phyloP scores from a whole-genome alignment of 2,888 invertebrate species.

The Netelia melanura region DNA sequence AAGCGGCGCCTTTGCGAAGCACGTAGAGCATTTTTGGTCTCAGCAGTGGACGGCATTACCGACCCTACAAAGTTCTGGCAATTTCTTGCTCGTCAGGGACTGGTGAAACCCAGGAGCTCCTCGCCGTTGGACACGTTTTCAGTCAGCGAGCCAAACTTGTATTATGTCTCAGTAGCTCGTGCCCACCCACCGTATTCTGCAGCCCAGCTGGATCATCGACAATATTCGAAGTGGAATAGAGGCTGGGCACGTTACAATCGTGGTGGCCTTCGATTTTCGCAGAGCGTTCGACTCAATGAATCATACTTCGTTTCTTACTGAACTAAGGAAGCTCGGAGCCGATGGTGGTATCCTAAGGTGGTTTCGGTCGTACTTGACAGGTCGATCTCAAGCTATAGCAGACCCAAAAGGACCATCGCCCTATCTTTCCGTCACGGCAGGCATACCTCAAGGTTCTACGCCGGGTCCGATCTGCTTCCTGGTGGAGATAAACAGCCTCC shows the following conservation, averaged over 20 bases:
- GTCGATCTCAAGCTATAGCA: neutral
- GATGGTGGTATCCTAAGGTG: constrained; percentile 14
- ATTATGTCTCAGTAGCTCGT: too few species aligned
- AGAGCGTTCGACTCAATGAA: constrained; percentile 46
- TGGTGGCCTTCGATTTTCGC: constrained; percentile 29
- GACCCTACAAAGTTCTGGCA: too few species aligned
- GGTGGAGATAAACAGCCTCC: constrained; percentile 6
- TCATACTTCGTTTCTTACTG: neutral
- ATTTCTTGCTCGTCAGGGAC: too few species aligned
- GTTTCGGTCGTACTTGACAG: constrained; percentile 38
- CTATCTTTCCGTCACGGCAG: neutral
- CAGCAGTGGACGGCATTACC: too few species aligned
- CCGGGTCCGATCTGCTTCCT: constrained; percentile 30
- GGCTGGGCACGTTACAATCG: constrained; percentile 1
- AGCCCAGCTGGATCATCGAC: neutral
- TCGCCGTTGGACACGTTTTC: too few species aligned
- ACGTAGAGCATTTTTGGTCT: too few species aligned
- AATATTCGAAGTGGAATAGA: constrained; percentile 36
- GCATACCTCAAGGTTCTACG: constrained; percentile 1
- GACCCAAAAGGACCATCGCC: neutral
- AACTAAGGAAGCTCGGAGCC: constrained; percentile 22
- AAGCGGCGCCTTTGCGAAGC: neutral
- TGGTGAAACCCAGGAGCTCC: too few species aligned
- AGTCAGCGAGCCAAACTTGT: too few species aligned
- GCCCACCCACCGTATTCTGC: too few species aligned